phyloP scores from a whole-genome alignment of 1,140 invertebrate genomes.

The Drosophila tristis region DNA sequence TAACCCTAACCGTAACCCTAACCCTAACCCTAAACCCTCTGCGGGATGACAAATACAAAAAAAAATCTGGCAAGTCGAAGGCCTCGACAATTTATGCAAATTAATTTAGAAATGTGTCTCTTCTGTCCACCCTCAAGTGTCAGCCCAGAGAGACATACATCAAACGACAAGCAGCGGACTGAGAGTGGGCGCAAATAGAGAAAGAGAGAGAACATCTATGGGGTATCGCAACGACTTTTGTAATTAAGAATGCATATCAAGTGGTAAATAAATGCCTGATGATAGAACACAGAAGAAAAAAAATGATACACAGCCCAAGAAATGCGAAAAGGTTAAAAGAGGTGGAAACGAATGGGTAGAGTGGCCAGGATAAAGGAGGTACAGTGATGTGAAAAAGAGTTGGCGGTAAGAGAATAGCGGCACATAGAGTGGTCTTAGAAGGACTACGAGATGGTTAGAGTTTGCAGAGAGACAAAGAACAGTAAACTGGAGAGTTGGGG shows the following conservation, averaged over 20 bases:
- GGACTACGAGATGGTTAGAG: too few relatives aligned
- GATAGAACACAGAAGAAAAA: constrained; percentile 12
- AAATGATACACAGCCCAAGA: constrained; percentile 30
- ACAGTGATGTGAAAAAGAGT: neutral
- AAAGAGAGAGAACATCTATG: constrained; percentile 4
- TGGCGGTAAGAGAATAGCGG: too few relatives aligned
- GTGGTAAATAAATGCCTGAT: constrained; percentile 62
- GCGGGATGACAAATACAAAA: constrained; percentile 35
- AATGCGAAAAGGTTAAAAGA: constrained; percentile 18
- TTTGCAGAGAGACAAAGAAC: too few relatives aligned
- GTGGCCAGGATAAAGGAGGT: too few relatives aligned
- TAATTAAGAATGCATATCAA: constrained; percentile 67
- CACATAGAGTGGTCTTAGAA: too few relatives aligned
- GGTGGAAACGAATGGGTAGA: constrained; percentile 2
- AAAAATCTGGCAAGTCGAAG: constrained; percentile 51
- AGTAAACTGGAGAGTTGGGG: too few relatives aligned
- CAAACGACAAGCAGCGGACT: constrained; percentile 22
- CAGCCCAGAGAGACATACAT: constrained; percentile 53
- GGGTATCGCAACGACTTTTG: constrained; percentile 32
- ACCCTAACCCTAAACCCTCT: constrained; percentile 46
- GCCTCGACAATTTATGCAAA: constrained; percentile 63
- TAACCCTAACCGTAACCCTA: constrained; percentile 38
- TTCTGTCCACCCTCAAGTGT: constrained; percentile 77
- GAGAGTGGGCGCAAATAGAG: neutral
- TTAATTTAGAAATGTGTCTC: constrained; percentile 76